A percentile compares a stretch with the other conserved stretches of the same genome.
Conservation (phyloP, 2,888 invertebrate genomes). For the Penaeus monodon region DNA sequence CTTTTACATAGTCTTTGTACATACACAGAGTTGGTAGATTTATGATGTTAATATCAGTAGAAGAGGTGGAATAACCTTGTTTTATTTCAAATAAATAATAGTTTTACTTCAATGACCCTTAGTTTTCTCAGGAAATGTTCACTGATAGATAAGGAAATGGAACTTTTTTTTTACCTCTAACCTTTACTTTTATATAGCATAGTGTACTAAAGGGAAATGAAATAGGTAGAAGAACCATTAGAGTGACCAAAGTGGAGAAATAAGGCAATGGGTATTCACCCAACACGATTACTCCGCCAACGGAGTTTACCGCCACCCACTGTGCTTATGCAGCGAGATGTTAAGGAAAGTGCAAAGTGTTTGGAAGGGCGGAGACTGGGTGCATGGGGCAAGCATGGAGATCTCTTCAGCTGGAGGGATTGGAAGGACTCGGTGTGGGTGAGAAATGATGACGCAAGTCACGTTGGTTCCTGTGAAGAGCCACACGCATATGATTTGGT, state of each 20-base stretch:
- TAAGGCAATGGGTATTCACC: conserved; percentile 35
- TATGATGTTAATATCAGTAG: too few species aligned
- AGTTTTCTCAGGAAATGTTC: too few species aligned
- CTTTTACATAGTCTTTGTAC: too few species aligned
- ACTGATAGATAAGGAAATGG: too few species aligned
- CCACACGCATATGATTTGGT: conserved; percentile 19
- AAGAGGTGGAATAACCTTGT: too few species aligned
- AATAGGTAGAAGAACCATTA: background rate
- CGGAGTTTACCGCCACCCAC: conserved; percentile 36
- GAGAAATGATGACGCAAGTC: background rate
- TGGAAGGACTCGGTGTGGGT: conserved; percentile 13
- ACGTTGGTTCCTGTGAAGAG: background rate
- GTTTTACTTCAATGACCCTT: too few species aligned
- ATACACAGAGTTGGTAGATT: too few species aligned
- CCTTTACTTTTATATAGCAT: too few species aligned
- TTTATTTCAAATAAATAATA: too few species aligned
- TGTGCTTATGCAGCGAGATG: conserved; percentile 11
- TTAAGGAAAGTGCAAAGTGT: background rate
- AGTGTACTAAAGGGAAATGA: background rate
- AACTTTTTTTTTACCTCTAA: too few species aligned
- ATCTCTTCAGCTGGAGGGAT: conserved; percentile 8
- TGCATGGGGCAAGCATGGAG: conserved; percentile 17
- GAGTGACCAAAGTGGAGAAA: background rate
- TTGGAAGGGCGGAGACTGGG: background rate
- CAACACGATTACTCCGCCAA: conserved; percentile 38